phyloP scores from a whole-genome alignment of 2,797 vertebrate species.

The Aplochiton taeniatus region DNA sequence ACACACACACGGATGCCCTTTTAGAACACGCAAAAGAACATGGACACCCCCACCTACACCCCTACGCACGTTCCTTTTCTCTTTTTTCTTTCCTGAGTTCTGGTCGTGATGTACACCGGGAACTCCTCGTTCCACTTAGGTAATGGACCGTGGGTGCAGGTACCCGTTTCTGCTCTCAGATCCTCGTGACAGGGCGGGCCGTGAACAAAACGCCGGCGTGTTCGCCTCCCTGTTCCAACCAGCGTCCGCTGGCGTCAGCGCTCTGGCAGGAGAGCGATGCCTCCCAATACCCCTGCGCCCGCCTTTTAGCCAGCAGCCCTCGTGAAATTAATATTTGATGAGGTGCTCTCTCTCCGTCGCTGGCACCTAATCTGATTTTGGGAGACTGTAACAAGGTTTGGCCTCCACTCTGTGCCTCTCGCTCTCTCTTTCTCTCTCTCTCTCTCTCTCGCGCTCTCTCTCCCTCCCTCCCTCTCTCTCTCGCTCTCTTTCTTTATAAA shows the following conservation, averaged over 20 bases:
- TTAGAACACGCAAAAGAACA: too few relatives aligned
- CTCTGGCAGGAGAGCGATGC: slow-evolving; percentile 46
- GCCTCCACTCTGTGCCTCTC: slow-evolving; percentile 45
- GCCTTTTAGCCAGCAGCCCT: slow-evolving; percentile 71
- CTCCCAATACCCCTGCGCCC: slow-evolving; percentile 35
- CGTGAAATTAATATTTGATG: slow-evolving; percentile 85
- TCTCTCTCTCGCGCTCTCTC: slow-evolving; percentile 21
- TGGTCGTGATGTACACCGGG: slow-evolving; percentile 37
- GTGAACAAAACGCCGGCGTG: slow-evolving; percentile 30
- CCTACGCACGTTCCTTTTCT: neutral
- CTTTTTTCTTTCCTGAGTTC: neutral
- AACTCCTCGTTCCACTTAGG: slow-evolving; percentile 22
- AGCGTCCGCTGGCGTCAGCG: slow-evolving; percentile 30
- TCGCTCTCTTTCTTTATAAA: slow-evolving; percentile 61
- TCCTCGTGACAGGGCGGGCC: slow-evolving; percentile 8
- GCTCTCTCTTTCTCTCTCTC: slow-evolving; percentile 19
- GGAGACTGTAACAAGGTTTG: slow-evolving; percentile 81
- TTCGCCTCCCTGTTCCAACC: neutral
- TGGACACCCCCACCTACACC: neutral
- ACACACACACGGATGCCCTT: neutral
- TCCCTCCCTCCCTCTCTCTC: neutral
- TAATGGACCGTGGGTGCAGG: slow-evolving; percentile 15
- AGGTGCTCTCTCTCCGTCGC: slow-evolving; percentile 74
- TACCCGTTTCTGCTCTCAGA: slow-evolving; percentile 44
- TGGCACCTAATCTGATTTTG: slow-evolving; percentile 81